Evolutionary conservation across 1,140 invertebrate species (phyloP), one percentile per base, ranked within the genome.

Genomic region (Brachionus calyciflorus): DNA sequence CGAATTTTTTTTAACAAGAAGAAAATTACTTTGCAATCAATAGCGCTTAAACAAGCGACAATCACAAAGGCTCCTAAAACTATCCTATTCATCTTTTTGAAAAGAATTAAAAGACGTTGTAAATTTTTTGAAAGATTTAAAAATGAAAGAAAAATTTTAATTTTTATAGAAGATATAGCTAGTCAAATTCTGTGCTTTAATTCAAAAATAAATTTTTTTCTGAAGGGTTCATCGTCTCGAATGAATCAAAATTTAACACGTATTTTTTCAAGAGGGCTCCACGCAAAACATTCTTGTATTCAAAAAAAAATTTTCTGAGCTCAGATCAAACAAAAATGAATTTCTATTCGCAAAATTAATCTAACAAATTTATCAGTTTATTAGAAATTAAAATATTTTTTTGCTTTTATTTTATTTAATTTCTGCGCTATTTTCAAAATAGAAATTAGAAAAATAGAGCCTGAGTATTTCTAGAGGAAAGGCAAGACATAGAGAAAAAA

Each of bases 201-300:
- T 41, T 24, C 44, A 19, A 44, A 37, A 21, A 44, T 24, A 10
- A 19, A 30, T 24, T n/a, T 41, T 44, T 65, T 65, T n/a, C n/a
- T n/a, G n/a, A n/a, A n/a, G n/a, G n/a, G n/a, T n/a, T n/a, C n/a
- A n/a, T n/a, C n/a, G 26, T 19, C 40, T 21, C 28, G 37, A 65
- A 24, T 65, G 44, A 65, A 65, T 65, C 60, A 65, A 65, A 65
- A 44, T 65, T 44, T 41, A 21, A 65, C 60, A 65, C 60, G 60
- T 65, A 65, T 41, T 37, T 37, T 21, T 65, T 44, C 26, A 44
- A 65, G 44, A 44, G 3, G 1, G 19, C 60, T 65, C 60, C 19
- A 21, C 21, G 41, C 21, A 65, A 44, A 44, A 65, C n/a, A 60
- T 7, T 60, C 55, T 17, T 37, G 19, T 60, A 33, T 37, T 37